phyloP scores from a whole-genome alignment of 2,888 invertebrate genomes.

The Tenthredo mesomela region DNA sequence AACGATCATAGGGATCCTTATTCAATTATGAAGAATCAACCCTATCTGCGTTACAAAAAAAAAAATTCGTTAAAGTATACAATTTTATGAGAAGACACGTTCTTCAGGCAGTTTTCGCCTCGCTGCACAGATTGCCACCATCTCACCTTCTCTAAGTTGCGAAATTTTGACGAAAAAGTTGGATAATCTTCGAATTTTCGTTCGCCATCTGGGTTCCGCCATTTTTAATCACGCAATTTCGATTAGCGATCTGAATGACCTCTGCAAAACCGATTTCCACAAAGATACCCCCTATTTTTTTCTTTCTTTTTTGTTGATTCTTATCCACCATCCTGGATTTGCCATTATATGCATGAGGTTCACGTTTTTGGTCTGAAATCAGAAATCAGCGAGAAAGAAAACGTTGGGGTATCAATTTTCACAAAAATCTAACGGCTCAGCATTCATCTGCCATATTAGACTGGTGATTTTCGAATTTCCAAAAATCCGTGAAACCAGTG shows the following conservation, averaged over 20 bases:
- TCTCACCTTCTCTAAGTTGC: not conserved
- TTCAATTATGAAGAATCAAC: too few relatives aligned
- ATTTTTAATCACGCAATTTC: not conserved
- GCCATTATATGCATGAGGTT: too few relatives aligned
- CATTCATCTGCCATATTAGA: not conserved
- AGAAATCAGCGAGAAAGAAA: not conserved
- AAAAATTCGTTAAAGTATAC: too few relatives aligned
- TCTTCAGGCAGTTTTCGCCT: too few relatives aligned
- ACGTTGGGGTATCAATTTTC: not conserved
- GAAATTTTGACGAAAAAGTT: not conserved
- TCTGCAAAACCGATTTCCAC: not conserved
- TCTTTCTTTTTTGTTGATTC: not conserved
- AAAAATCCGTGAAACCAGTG: not conserved
- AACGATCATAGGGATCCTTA: too few relatives aligned
- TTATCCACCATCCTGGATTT: not conserved
- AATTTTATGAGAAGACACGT: too few relatives aligned
- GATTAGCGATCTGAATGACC: not conserved
- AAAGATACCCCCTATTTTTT: not conserved
- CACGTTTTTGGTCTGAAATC: not conserved
- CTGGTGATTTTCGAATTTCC: not conserved
- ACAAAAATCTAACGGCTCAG: not conserved
- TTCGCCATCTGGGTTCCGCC: not conserved
- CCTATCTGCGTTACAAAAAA: too few relatives aligned
- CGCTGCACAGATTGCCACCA: too few relatives aligned
- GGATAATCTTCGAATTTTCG: not conserved